Evolutionary conservation across 1,140 invertebrate species (phyloP).

Genomic region (Rhynchophorus ferrugineus): DNA sequence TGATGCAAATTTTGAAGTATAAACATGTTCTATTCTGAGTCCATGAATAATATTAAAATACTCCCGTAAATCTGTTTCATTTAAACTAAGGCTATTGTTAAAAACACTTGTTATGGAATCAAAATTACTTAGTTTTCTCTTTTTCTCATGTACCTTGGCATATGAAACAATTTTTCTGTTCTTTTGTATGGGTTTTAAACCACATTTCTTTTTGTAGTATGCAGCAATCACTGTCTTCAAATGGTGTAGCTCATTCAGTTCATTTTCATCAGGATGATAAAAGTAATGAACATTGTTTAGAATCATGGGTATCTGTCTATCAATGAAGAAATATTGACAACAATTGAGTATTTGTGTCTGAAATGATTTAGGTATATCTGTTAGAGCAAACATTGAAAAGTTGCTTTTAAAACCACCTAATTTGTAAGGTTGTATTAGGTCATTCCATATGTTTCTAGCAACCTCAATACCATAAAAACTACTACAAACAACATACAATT

Average conservation of each 20-base stretch:
- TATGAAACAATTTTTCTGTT: slow-evolving; percentile 17
- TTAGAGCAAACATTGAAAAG: slow-evolving; percentile 51
- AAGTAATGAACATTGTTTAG: slow-evolving; percentile 55
- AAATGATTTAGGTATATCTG: slow-evolving; percentile 58
- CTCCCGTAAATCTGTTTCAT: slow-evolving; percentile 8
- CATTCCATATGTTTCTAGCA: slow-evolving; percentile 49
- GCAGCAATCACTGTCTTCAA: slow-evolving; percentile 27
- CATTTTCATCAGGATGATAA: slow-evolving; percentile 44
- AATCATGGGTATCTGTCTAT: slow-evolving; percentile 56
- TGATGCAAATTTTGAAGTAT: slow-evolving; percentile 23
- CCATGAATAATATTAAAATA: slow-evolving; percentile 12
- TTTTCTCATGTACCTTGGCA: slow-evolving; percentile 10
- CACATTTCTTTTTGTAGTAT: slow-evolving; percentile 26
- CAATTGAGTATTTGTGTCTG: slow-evolving; percentile 58
- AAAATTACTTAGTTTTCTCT: slow-evolving; percentile 5
- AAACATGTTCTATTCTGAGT: slow-evolving; percentile 16
- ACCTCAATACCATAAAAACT: slow-evolving; percentile 49
- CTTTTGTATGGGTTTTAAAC: slow-evolving; percentile 21
- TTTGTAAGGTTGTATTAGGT: too few relatives aligned
- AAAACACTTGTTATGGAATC: background rate
- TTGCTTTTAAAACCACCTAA: slow-evolving; percentile 21
- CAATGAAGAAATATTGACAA: slow-evolving; percentile 57
- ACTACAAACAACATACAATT: slow-evolving; percentile 80
- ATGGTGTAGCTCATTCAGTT: slow-evolving; percentile 23
- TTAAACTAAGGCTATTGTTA: slow-evolving; percentile 2